These are phyloP conservation scores for Buceros bicornis DNA, from an alignment of 2,797 vertebrate species.

Conservation along the genomic window DNA sequence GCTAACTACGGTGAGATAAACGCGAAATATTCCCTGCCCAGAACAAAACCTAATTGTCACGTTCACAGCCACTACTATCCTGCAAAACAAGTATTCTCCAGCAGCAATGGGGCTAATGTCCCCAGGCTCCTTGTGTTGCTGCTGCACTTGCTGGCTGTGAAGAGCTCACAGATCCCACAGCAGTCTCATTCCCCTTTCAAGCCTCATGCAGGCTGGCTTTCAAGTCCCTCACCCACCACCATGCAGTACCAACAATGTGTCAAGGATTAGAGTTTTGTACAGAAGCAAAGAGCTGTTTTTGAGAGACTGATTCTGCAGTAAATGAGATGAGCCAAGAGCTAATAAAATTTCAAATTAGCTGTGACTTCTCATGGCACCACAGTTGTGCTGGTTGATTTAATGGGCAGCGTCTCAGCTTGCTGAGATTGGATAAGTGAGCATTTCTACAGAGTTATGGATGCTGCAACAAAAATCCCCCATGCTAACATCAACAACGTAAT, in stretches of 20 bases:
- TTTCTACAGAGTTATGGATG: constrained; percentile 90
- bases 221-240: not conserved
- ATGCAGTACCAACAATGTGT: not conserved
- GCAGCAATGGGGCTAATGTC: not conserved
- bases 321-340: constrained; percentile 74
- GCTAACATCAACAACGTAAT: constrained; percentile 85
- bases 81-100: not conserved
- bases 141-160: not conserved
- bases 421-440: constrained; percentile 89
- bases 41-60: not conserved
- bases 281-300: constrained; percentile 50
- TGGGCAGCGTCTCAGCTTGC: constrained; percentile 81
- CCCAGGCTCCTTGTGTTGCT: not conserved
- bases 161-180: not conserved
- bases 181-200: not conserved
- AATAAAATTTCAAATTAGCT: constrained; percentile 82
- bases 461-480: constrained; percentile 85
- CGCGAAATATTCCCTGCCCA: not conserved
- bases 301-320: constrained; percentile 55
- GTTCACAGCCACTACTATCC: not conserved
- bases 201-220: not conserved
- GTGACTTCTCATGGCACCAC: constrained; percentile 78
- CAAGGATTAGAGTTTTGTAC: constrained; percentile 1
- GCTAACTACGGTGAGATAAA: not conserved
- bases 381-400: constrained; percentile 78